phyloP scores from a whole-genome alignment of 2,113 vertebrate species.

The Aptenodytes forsteri region DNA sequence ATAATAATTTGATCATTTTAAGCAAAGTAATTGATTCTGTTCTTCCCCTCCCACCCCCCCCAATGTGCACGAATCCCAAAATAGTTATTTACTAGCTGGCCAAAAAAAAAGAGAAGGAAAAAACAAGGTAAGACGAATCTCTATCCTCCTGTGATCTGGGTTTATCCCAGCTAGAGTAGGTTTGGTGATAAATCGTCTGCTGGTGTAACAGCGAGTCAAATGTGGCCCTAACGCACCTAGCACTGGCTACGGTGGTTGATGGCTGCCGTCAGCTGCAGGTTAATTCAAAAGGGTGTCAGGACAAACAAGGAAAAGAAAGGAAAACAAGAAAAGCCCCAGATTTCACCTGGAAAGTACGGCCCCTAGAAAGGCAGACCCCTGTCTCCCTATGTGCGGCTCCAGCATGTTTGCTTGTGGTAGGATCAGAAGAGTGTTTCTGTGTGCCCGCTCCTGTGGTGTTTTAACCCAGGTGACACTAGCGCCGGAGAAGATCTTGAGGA shows the following conservation, averaged over 20 bases:
- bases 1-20: constrained; percentile 18
- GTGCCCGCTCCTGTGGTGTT: neutral
- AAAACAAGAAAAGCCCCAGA: neutral
- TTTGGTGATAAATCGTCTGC: neutral
- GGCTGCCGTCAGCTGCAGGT: neutral
- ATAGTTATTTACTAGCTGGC: neutral
- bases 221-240: accelerated
- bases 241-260: accelerated
- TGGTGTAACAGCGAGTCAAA: neutral
- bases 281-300: neutral
- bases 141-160: neutral
- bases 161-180: neutral
- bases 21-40: neutral
- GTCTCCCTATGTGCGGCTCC: accelerated
- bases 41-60: neutral
- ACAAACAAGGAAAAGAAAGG: neutral
- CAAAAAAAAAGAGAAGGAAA: neutral
- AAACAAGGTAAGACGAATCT: neutral
- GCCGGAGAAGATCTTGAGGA: accelerated
- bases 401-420: neutral
- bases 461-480: neutral
- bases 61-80: neutral
- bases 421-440: neutral
- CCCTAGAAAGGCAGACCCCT: neutral
- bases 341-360: accelerated